A percentile compares a stretch with the other conserved stretches of the same genome.
These are phyloP conservation scores for Liopterus haemorrhoidalis DNA, from an alignment of 2,888 invertebrate species.

Conservation along the genomic window DNA sequence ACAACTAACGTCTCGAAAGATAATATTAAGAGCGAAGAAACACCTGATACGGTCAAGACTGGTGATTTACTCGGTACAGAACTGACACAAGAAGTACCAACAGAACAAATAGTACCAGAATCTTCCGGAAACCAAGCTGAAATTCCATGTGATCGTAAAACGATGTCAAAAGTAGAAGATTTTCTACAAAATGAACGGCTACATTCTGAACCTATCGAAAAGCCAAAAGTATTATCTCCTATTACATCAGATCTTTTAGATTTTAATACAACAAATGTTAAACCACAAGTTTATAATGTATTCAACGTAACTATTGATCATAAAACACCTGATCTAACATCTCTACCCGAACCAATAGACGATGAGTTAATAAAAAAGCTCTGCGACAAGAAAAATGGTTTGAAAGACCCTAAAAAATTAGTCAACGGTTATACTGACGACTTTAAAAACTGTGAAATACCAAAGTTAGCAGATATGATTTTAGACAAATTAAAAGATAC, in stretches of 20 bases:
- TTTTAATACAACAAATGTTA: constrained; percentile 36
- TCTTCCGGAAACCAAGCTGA: too few relatives aligned
- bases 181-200: too few relatives aligned
- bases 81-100: too few relatives aligned
- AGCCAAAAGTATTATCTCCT: background rate
- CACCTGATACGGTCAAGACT: too few relatives aligned
- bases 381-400: background rate
- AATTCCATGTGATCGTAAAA: too few relatives aligned
- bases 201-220: background rate
- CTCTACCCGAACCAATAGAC: too few relatives aligned
- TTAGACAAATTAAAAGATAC: constrained; percentile 5
- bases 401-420: background rate
- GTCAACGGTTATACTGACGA: constrained; percentile 4
- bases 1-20: too few relatives aligned
- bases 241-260: constrained; percentile 4
- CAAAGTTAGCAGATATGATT: constrained; percentile 5
- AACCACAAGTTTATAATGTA: constrained; percentile 44
- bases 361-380: background rate
- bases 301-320: constrained; percentile 43
- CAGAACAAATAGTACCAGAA: too few relatives aligned
- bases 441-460: background rate
- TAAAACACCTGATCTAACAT: too few relatives aligned
- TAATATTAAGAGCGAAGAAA: too few relatives aligned
- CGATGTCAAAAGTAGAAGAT: too few relatives aligned
- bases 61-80: too few relatives aligned